These are phyloP conservation scores for Astyanax mexicanus DNA, from an alignment of 2,797 vertebrate species.

Conservation along the genomic window DNA sequence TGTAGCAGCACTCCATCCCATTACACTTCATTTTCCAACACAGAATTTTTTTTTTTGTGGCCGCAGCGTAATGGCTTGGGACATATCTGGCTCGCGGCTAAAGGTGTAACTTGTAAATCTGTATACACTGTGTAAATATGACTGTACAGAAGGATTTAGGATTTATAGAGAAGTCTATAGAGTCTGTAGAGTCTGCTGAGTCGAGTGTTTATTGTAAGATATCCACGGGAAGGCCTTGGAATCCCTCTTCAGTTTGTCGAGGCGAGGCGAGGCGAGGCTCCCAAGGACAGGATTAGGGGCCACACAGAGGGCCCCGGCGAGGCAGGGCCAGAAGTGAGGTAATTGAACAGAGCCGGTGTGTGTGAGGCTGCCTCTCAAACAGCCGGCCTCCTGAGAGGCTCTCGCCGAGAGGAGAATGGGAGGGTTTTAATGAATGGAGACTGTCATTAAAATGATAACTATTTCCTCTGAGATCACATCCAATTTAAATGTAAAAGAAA, in stretches of 20 bases:
- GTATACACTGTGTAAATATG: no score
- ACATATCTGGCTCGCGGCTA: no score
- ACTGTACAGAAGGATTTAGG: no score
- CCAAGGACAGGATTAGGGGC: conserved; percentile 60
- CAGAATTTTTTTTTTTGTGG: no score
- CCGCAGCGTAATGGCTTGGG: no score
- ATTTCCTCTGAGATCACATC: conserved; percentile 81
- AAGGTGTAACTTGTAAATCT: no score
- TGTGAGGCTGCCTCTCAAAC: conserved; percentile 47
- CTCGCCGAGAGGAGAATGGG: conserved; percentile 67
- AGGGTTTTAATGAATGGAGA: conserved; percentile 80
- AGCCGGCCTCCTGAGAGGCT: conserved; percentile 62
- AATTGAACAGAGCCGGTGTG: conserved; percentile 73
- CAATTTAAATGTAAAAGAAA: conserved; percentile 76
- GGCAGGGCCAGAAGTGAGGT: conserved; percentile 64
- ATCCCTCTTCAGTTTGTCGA: conserved; percentile 7
- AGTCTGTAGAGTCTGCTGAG: no score
- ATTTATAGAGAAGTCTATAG: no score
- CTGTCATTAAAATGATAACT: conserved; percentile 81
- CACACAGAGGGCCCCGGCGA: conserved; percentile 48
- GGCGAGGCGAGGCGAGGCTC: conserved; percentile 36
- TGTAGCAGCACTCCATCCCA: no score
- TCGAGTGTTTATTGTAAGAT: not conserved
- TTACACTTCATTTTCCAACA: no score
- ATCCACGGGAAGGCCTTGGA: conserved; percentile 18